A percentile compares a stretch with the other conserved stretches of the same genome.
Conservation (phyloP, 2,113 vertebrate genomes). For the Seriola rivoliana region DNA sequence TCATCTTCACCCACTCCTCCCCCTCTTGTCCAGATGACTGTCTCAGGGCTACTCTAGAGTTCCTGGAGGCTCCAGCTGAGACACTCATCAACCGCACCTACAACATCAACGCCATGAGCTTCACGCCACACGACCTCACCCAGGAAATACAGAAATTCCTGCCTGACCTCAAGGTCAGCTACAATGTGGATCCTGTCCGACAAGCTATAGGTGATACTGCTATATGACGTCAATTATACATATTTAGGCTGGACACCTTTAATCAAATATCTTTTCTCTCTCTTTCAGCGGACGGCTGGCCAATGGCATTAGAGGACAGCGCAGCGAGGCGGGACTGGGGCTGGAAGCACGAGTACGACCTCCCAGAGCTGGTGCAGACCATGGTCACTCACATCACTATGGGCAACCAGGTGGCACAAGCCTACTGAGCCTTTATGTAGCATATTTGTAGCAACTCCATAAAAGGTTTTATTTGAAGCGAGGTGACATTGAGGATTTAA, state of each 20-base stretch:
- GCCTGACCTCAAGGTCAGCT: slow-evolving; percentile 88
- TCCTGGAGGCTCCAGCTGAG: slow-evolving; percentile 88
- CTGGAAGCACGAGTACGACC: slow-evolving; percentile 92
- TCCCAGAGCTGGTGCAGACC: slow-evolving; percentile 89
- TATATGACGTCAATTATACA: too few relatives aligned
- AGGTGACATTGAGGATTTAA: background rate
- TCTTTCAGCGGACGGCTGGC: slow-evolving; percentile 91
- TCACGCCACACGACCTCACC: slow-evolving; percentile 89
- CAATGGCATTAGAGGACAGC: slow-evolving; percentile 91
- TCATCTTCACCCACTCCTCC: background rate
- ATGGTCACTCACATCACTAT: slow-evolving; percentile 82
- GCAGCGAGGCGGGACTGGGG: slow-evolving; percentile 91
- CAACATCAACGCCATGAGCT: slow-evolving; percentile 93
- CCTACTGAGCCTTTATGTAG: slow-evolving; percentile 31
- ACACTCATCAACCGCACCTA: slow-evolving; percentile 89
- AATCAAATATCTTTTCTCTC: background rate
- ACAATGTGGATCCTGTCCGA: slow-evolving; percentile 85
- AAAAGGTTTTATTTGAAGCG: background rate
- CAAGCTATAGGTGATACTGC: slow-evolving; percentile 88
- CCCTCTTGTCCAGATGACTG: slow-evolving; percentile 85
- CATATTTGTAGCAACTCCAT: background rate
- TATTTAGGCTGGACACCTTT: background rate
- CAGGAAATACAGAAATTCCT: slow-evolving; percentile 89
- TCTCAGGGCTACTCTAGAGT: slow-evolving; percentile 89
- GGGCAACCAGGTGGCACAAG: slow-evolving; percentile 24